Evolutionary conservation across 1,140 invertebrate species (phyloP), one percentile per base, ranked within the genome.

Genomic region (Sarcophaga bullata): DNA sequence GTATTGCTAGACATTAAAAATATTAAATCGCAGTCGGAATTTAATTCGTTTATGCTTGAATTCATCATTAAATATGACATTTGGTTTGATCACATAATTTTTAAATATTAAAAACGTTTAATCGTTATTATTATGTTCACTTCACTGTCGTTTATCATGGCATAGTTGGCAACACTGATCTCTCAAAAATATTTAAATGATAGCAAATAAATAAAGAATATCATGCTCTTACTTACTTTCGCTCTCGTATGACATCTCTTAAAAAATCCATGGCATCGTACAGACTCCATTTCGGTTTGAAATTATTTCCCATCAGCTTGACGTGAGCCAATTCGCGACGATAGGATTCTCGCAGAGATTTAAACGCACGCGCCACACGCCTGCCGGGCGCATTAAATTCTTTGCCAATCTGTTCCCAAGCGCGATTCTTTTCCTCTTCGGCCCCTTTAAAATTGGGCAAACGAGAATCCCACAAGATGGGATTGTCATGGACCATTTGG

Each of bases 371-470:
- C 46, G 88, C 88, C 50, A 89, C 88, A 17, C 88, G 87, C 13
- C 88, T 84, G 8, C 88, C 88, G 47, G 88, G 88, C 78, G 88
- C 86, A 87, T 87, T 89, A 83, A 89, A 89, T 84, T 89, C 88
- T 8, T 86, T 85, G 4, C 88, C 88, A 58, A 89, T 89, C 73
- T 85, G 84, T 82, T 89, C 88, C 88, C 88, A 89, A 76, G 88
- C 88, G 7, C 88, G 88, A 75, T 87, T 89, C 84, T 89, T 89
- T 62, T 89, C 88, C 80, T 89, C 88, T 83, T 89, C 88, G 85
- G 88, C 88, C n/a, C 88, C 88, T 82, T 89, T 89, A 37, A 89
- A 89, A 58, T 89, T 89, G n/a, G 88, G 88, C n/a, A 89, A 76
- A 10, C 88, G 88, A 0, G 88, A 89, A 75, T 89, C 88, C 88